Conservation (phyloP, 2,113 vertebrate species). For the Sardina pilchardus region DNA sequence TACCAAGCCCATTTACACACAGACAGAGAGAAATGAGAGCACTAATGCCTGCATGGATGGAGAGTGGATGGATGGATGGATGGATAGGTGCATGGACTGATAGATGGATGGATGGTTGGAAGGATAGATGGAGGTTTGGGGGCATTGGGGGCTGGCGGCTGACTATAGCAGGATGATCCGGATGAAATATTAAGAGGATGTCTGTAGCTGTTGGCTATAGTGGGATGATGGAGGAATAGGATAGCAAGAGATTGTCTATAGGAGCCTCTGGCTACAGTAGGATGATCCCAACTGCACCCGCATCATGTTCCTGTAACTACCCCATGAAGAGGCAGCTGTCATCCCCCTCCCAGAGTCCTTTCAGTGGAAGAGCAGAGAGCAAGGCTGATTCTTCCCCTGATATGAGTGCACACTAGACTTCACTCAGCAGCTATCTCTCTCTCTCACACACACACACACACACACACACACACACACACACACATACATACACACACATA, state of each 20-base stretch:
- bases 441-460: no score
- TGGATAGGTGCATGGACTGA: no score
- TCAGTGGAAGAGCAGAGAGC: neutral
- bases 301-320: neutral
- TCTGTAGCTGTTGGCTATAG: neutral
- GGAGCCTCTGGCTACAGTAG: neutral
- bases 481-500: neutral
- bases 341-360: neutral
- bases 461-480: neutral
- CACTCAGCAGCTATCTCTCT: neutral
- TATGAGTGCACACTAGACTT: neutral
- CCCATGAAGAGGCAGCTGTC: neutral
- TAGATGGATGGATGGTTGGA: neutral
- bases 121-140: neutral
- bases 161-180: neutral
- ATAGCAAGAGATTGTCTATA: neutral
- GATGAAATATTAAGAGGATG: neutral
- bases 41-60: neutral
- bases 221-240: neutral
- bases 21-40: neutral
- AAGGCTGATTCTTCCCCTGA: neutral
- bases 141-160: neutral
- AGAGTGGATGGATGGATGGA: neutral
- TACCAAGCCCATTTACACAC: neutral
- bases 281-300: neutral